Conservation (phyloP, 2,113 vertebrate genomes). For the Pachypanchax playfairii region DNA sequence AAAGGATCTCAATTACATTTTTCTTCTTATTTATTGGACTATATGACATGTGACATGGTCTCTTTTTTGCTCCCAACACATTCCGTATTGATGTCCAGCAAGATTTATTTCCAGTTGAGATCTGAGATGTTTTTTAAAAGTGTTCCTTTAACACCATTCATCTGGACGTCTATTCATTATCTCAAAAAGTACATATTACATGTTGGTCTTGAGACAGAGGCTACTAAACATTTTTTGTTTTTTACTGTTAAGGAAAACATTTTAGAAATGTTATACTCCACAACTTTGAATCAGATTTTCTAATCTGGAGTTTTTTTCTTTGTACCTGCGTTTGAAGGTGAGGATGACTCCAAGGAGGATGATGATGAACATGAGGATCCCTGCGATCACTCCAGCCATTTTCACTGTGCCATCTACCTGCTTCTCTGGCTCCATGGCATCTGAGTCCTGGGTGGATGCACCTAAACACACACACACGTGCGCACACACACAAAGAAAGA, state of each 20-base stretch:
- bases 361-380: conserved; percentile 96
- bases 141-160: too few relatives aligned
- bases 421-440: conserved; percentile 94
- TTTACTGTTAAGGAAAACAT: too few relatives aligned
- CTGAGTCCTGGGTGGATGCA: conserved; percentile 95
- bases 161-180: background rate
- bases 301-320: background rate
- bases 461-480: conserved; percentile 73
- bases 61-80: too few relatives aligned
- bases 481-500: conserved; percentile 33
- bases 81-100: too few relatives aligned
- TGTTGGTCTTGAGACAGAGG: background rate
- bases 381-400: conserved; percentile 94
- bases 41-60: too few relatives aligned
- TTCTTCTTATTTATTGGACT: too few relatives aligned
- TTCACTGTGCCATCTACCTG: conserved; percentile 95
- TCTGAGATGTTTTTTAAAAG: too few relatives aligned
- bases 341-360: conserved; percentile 94
- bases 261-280: too few relatives aligned
- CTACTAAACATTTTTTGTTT: background rate
- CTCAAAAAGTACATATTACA: too few relatives aligned
- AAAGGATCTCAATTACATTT: too few relatives aligned
- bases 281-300: too few relatives aligned
- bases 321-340: conserved; percentile 95
- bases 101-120: too few relatives aligned